Evolutionary conservation across 2,797 vertebrate genomes (phyloP), one percentile per base, ranked within the genome.

Genomic region (Propithecus perrieri): DNA sequence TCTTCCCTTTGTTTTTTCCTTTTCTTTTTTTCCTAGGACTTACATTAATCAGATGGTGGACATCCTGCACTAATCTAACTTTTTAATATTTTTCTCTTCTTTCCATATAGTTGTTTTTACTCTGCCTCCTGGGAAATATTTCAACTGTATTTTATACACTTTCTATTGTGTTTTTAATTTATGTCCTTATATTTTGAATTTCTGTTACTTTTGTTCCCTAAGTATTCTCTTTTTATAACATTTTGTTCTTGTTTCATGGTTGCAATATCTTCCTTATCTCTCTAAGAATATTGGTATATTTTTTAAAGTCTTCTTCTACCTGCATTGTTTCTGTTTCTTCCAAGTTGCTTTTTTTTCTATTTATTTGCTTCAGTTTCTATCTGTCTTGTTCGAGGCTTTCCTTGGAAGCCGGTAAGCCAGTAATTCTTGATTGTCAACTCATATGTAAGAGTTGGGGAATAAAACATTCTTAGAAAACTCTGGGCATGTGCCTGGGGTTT

Each of bases 401-500:
- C 4, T 69, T 46, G 46, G 63, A 55, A 92, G 53, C 30, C 30
- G 20, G 53, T 22, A 55, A 55, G 20, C 53, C 20, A 55, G 12
- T 33, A 94, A 71, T 46, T 22, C 50, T 89, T 89, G 46, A 18
- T 38, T 69, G n/a, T 91, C 69, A 59, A 84, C 5, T 76, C 55
- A 65, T 65, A 30, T 18, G 1, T 57, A 63, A 88, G 48, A 84
- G 7, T 18, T 35, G 50, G 22, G 65, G 35, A 74, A 48, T 43
- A 55, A 80, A 53, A 80, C 85, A n/a, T 97, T 94, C 80, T 89
- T 95, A 55, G 93, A 91, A 93, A 95, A 20, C 38, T 85, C 53
- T 93, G 84, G 57, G 48, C 78, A 69, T 8, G 53, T 81, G 84
- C 61, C 89, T 75, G 35, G 50, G 30, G 46, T 72, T 86, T 92